Conservation (phyloP, 37 sponge, comb jelly and placozoan species). For the Halichondria panicea region DNA sequence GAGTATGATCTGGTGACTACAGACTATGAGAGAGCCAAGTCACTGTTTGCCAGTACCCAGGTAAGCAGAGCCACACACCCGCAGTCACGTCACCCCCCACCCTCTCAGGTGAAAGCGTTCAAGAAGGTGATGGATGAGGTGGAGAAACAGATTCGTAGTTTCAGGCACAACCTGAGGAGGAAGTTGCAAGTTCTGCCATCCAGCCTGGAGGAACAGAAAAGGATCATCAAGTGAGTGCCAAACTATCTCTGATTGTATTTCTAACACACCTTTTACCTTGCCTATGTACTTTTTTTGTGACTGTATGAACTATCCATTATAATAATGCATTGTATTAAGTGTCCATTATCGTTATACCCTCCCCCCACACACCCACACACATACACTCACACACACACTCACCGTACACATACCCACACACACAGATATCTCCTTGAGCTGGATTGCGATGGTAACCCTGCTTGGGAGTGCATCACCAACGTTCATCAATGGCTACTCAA, state of each 20-base stretch:
- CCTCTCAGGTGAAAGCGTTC: conserved; percentile 90
- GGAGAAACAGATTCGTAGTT: conserved; percentile 66
- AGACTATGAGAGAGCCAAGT: conserved; percentile 89
- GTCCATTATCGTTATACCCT: too few species aligned
- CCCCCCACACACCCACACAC: too few species aligned
- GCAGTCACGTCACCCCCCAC: too few species aligned
- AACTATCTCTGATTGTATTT: not conserved
- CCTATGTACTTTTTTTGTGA: not conserved
- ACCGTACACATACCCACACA: not conserved
- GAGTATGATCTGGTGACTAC: conserved; percentile 90
- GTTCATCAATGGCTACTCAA: conserved; percentile 72
- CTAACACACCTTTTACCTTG: not conserved
- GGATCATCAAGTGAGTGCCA: conserved; percentile 78
- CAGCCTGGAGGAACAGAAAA: conserved; percentile 83
- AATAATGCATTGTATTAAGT: too few species aligned
- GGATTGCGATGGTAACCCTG: conserved; percentile 89
- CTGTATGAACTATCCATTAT: not conserved
- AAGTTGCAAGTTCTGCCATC: conserved; percentile 66
- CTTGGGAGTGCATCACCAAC: conserved; percentile 86
- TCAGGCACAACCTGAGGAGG: conserved; percentile 60
- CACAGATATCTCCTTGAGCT: conserved; percentile 85
- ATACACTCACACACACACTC: too few species aligned
- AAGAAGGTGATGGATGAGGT: conserved; percentile 87
- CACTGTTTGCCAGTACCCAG: conserved; percentile 81
- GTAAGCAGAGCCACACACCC: too few species aligned